Percentiles rank a stretch among this genome's conserved stretches.
phyloP scores from a whole-genome alignment of 2,797 vertebrate species.

The Sternotherus odoratus region DNA sequence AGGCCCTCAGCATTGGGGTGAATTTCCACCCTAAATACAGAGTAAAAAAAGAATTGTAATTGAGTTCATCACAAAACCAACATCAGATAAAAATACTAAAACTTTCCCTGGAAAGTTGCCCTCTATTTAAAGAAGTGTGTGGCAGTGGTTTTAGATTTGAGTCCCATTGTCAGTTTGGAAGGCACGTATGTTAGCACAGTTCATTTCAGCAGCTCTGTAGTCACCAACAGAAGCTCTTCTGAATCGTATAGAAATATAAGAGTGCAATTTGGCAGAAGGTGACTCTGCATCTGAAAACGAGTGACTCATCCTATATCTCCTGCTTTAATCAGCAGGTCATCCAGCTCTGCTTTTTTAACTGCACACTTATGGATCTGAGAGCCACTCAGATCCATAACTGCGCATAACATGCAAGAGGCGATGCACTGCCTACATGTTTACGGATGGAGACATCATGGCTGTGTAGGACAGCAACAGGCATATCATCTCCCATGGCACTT shows the following conservation, averaged over 20 bases:
- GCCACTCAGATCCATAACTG: no score
- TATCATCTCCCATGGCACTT: not conserved
- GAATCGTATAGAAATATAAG: not conserved
- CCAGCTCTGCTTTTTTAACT: not conserved
- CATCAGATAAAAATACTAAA: not conserved
- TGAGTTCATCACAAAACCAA: not conserved
- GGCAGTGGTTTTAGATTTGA: not conserved
- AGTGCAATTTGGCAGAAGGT: not conserved
- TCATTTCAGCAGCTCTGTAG: not conserved
- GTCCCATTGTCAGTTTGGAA: not conserved
- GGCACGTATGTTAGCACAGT: not conserved
- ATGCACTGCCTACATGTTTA: not conserved
- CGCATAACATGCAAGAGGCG: not conserved
- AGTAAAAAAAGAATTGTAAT: not conserved
- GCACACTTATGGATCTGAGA: not conserved
- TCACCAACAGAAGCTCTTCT: not conserved
- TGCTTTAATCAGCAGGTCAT: not conserved
- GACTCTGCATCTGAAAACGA: not conserved
- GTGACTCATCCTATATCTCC: not conserved
- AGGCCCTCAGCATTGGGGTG: not conserved
- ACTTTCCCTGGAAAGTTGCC: not conserved
- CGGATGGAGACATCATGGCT: not conserved
- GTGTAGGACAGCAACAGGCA: not conserved
- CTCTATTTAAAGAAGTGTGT: not conserved
- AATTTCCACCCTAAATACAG: not conserved